Percentiles rank a stretch among this genome's conserved stretches.
Conservation (phyloP, 2,113 vertebrate genomes). For the Varanus komodoensis region DNA sequence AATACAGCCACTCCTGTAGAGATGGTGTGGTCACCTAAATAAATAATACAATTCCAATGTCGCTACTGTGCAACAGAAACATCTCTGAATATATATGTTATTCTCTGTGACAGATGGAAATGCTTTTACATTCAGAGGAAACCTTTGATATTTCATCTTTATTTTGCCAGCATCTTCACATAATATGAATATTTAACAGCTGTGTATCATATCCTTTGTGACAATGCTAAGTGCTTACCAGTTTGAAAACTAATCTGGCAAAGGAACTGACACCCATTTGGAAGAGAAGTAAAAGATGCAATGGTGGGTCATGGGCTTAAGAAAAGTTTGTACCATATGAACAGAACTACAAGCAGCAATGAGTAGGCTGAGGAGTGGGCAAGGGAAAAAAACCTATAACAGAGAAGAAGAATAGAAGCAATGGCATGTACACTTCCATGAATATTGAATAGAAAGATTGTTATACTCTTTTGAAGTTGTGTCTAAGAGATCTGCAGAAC, state of each 20-base stretch:
- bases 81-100: background rate
- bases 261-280: background rate
- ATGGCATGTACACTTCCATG: background rate
- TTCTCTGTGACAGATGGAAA: background rate
- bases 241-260: background rate
- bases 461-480: background rate
- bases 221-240: background rate
- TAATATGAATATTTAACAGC: background rate
- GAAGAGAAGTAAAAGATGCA: background rate
- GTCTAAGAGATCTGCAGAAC: background rate
- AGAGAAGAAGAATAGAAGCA: background rate
- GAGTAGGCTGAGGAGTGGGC: background rate
- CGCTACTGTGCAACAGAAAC: background rate
- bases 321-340: background rate
- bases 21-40: background rate
- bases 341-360: background rate
- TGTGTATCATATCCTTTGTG: background rate
- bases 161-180: conserved; percentile 24
- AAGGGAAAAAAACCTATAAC: background rate
- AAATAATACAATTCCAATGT: background rate
- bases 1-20: background rate
- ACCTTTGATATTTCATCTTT: background rate
- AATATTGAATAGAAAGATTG: background rate
- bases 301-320: background rate
- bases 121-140: conserved; percentile 11